Conservation (phyloP, 2,888 invertebrate genomes). For the Sisyra nigra region DNA sequence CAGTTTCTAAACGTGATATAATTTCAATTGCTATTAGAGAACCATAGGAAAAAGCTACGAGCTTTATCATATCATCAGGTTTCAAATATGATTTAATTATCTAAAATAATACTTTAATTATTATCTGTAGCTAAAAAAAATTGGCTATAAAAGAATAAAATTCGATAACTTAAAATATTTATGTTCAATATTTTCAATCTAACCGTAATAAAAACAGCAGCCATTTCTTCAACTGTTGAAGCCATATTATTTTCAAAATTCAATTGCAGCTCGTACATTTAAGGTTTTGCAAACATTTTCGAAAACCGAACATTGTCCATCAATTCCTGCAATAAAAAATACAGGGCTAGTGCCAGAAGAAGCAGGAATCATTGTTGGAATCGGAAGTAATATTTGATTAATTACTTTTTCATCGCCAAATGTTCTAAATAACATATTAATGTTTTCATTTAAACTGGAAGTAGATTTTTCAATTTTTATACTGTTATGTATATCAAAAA, state of each 20-base stretch:
- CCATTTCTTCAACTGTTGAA: constrained; percentile 32
- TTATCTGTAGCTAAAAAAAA: no score
- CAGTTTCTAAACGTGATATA: constrained; percentile 48
- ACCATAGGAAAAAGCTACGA: constrained; percentile 88
- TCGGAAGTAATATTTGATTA: constrained; percentile 33
- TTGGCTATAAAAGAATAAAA: no score
- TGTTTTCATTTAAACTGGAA: constrained; percentile 9
- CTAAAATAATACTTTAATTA: no score
- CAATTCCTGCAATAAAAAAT: constrained; percentile 49
- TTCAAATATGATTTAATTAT: constrained; percentile 34
- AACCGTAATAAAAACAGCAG: constrained; percentile 35
- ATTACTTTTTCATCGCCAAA: constrained; percentile 39
- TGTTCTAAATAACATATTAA: constrained; percentile 38
- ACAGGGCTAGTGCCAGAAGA: constrained; percentile 22
- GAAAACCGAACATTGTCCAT: constrained; percentile 40
- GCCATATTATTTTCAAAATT: constrained; percentile 35
- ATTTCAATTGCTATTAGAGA: constrained; percentile 61
- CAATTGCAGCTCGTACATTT: constrained; percentile 32
- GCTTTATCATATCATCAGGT: constrained; percentile 41
- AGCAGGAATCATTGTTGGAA: constrained; percentile 20
- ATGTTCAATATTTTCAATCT: no score
- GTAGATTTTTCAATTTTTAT: background rate
- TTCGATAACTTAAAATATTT: no score
- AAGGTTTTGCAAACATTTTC: constrained; percentile 34
- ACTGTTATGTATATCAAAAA: constrained; percentile 19